Evolutionary conservation across 2,888 invertebrate species (phyloP).

Genomic region (Drosophila robusta): DNA sequence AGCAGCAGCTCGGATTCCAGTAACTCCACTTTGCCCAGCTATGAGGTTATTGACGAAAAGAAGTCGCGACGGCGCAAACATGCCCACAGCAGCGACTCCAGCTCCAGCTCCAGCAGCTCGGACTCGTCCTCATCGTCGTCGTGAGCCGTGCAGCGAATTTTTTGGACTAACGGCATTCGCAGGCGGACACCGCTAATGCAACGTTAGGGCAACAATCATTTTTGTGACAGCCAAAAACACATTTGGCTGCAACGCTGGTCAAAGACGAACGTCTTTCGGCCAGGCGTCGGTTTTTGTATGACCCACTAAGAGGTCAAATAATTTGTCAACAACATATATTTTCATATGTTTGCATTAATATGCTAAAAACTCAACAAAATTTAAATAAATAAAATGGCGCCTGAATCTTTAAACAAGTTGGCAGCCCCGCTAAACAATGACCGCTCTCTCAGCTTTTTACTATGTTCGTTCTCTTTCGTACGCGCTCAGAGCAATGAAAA

Average conservation of each 20-base stretch:
- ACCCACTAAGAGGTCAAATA: slow-evolving; percentile 27
- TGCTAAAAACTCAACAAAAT: slow-evolving; percentile 28
- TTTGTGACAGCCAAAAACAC: slow-evolving; percentile 48
- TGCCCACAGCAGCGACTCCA: slow-evolving; percentile 68
- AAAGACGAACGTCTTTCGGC: not conserved
- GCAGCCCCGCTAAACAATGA: slow-evolving; percentile 20
- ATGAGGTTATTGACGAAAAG: slow-evolving; percentile 83
- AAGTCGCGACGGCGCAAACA: slow-evolving; percentile 75
- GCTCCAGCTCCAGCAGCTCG: slow-evolving; percentile 73
- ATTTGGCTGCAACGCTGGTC: slow-evolving; percentile 37
- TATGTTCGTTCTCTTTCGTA: not conserved
- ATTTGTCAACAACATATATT: slow-evolving; percentile 54
- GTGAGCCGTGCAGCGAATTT: slow-evolving; percentile 31
- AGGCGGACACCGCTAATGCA: slow-evolving; percentile 23
- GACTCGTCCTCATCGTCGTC: slow-evolving; percentile 75
- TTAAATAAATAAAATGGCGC: slow-evolving; percentile 62
- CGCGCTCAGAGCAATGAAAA: slow-evolving; percentile 26
- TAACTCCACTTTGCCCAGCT: slow-evolving; percentile 83
- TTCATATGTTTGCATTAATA: slow-evolving; percentile 59
- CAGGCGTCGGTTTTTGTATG: slow-evolving; percentile 39
- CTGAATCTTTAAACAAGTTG: slow-evolving; percentile 36
- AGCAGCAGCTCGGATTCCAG: slow-evolving; percentile 80
- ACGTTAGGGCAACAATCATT: slow-evolving; percentile 30
- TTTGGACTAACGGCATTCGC: slow-evolving; percentile 52
- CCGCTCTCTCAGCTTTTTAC: slow-evolving; percentile 16